These are phyloP conservation scores for Erithacus rubecula DNA, from an alignment of 2,797 vertebrate genomes.

Conservation along the genomic window DNA sequence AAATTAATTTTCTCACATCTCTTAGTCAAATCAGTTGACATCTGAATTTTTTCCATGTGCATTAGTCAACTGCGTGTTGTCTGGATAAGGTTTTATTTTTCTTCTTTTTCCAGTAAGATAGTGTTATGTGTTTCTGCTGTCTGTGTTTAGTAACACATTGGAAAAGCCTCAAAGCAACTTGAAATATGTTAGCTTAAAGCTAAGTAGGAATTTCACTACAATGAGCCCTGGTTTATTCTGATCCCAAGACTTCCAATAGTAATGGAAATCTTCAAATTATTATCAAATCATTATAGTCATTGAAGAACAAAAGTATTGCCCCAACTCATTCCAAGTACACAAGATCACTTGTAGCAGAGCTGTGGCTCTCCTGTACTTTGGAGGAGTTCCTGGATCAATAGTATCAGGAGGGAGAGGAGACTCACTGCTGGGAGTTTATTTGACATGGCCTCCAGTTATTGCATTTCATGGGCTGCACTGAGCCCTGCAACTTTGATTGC, in stretches of 20 bases:
- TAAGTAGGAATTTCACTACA: not conserved
- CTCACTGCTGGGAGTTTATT: not conserved
- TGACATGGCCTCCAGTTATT: not conserved
- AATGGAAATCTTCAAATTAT: not conserved
- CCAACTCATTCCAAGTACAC: not conserved
- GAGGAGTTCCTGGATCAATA: not conserved
- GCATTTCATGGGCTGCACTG: not conserved
- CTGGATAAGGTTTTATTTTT: not conserved
- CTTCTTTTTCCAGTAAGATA: not conserved
- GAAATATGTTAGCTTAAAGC: not conserved
- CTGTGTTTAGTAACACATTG: not conserved
- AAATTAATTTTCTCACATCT: not conserved
- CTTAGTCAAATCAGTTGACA: not conserved
- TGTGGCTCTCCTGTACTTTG: fast-evolving
- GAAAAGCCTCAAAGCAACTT: not conserved
- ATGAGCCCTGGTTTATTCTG: not conserved
- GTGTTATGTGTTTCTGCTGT: not conserved
- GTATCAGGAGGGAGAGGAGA: not conserved
- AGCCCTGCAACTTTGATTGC: not conserved
- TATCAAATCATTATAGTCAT: not conserved
- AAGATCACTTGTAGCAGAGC: not conserved
- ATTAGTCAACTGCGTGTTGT: not conserved
- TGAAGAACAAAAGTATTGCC: not conserved
- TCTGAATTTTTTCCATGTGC: not conserved
- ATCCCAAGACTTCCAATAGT: not conserved